These are phyloP conservation scores for Pollachius pollachius DNA, from an alignment of 2,113 vertebrate genomes.

Conservation along the genomic window DNA sequence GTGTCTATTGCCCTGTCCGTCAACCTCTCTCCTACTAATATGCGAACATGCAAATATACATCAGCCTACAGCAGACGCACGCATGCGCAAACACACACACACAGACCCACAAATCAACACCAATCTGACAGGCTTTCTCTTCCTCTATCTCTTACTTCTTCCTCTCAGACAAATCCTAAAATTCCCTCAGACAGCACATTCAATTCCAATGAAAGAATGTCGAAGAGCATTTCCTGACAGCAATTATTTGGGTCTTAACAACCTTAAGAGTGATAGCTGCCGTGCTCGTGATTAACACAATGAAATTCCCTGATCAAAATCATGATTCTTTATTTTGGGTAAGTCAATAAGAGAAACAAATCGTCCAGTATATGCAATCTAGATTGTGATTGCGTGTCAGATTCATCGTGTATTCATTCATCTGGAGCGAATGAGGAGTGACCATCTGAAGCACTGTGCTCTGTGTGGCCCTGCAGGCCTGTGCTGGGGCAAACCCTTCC, in stretches of 20 bases:
- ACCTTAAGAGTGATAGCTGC: conserved; percentile 13
- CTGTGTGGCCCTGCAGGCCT: conserved; percentile 33
- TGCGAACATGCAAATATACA: background rate
- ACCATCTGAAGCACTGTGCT: conserved; percentile 35
- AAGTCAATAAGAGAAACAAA: conserved; percentile 5
- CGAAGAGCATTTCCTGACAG: conserved; percentile 62
- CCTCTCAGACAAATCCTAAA: conserved; percentile 32
- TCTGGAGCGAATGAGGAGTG: conserved; percentile 25
- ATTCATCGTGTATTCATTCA: conserved; percentile 15
- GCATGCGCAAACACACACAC: conserved; percentile 28
- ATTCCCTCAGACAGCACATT: conserved; percentile 32
- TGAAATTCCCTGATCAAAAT: conserved; percentile 12
- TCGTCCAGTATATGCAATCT: background rate
- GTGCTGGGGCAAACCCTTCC: conserved; percentile 1
- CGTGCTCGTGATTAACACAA: conserved; percentile 33
- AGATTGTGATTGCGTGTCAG: conserved; percentile 20
- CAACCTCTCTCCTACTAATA: conserved; percentile 7
- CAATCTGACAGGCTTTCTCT: too few relatives aligned
- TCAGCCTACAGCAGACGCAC: background rate
- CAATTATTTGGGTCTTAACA: conserved; percentile 47
- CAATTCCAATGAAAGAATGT: conserved; percentile 59
- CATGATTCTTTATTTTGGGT: conserved; percentile 16
- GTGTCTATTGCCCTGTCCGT: conserved; percentile 9
- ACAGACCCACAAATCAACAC: conserved; percentile 1
- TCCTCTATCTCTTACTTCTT: too few relatives aligned